phyloP scores from a whole-genome alignment of 2,113 vertebrate species.

The Mastomys coucha region DNA sequence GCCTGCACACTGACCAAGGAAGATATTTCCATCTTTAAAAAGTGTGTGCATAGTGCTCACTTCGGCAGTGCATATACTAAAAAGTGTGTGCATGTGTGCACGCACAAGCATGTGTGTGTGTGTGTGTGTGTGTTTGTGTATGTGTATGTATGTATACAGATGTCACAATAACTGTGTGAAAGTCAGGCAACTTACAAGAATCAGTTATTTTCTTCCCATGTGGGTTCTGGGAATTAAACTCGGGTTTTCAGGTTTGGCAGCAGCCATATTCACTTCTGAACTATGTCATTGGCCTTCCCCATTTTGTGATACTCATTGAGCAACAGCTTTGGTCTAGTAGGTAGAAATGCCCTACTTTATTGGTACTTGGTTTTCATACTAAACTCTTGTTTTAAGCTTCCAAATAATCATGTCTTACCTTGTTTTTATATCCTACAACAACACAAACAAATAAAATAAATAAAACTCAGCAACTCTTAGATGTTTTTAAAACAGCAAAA shows the following conservation, averaged over 20 bases:
- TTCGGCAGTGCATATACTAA: no score
- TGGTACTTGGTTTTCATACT: background rate
- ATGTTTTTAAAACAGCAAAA: no score
- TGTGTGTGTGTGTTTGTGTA: no score
- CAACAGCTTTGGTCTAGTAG: background rate
- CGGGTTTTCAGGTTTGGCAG: background rate
- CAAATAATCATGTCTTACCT: background rate
- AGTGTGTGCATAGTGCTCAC: no score
- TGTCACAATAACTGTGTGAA: background rate
- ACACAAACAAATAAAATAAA: background rate
- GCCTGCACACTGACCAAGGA: background rate
- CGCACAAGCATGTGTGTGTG: no score
- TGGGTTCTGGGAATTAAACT: background rate
- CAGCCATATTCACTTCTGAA: background rate
- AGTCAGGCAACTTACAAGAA: background rate
- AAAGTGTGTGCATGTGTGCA: no score
- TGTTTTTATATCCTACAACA: background rate
- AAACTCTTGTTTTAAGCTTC: background rate
- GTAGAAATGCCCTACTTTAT: background rate
- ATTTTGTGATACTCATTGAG: background rate
- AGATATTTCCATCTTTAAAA: background rate
- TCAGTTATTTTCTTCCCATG: background rate
- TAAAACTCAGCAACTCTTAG: background rate
- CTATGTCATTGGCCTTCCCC: background rate
- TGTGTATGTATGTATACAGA: no score